Percentiles rank a stretch among this genome's conserved stretches.
These are phyloP conservation scores for Chaetops frenatus DNA, from an alignment of 2,113 vertebrate genomes.

Conservation along the genomic window DNA sequence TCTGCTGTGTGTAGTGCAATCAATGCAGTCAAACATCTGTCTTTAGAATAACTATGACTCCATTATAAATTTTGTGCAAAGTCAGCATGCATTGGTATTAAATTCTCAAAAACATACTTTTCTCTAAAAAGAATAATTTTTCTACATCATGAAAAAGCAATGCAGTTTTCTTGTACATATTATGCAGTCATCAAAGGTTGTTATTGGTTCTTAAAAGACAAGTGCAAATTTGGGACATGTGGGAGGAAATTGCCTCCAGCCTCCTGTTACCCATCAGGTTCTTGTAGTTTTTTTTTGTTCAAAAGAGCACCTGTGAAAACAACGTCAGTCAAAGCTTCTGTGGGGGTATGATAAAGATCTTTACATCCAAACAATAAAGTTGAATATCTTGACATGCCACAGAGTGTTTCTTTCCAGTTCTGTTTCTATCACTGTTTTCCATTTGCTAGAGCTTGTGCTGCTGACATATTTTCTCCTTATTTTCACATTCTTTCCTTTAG, in stretches of 20 bases:
- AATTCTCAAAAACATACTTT: not conserved
- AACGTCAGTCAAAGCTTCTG: not conserved
- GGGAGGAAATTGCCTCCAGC: not conserved
- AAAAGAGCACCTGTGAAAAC: not conserved
- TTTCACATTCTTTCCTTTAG: not conserved
- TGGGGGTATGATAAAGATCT: not conserved
- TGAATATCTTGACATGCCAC: not conserved
- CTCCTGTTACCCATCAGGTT: accelerated
- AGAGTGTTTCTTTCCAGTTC: not conserved
- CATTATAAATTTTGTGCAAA: not conserved
- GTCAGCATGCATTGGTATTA: not conserved
- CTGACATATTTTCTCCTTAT: not conserved
- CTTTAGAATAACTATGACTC: not conserved
- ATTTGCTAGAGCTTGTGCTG: not conserved
- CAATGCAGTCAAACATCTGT: not conserved
- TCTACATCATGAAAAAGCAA: not conserved
- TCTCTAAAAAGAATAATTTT: not conserved
- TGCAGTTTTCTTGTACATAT: not conserved
- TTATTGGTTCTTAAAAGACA: not conserved
- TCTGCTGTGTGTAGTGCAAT: not conserved
- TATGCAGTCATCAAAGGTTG: not conserved
- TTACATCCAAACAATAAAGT: not conserved
- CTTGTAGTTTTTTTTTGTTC: not conserved
- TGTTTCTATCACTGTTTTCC: not conserved
- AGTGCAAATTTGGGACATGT: not conserved